Evolutionary conservation across 2,113 vertebrate species (phyloP), one percentile per base, ranked within the genome.

Genomic region (Macrotis lagotis): DNA sequence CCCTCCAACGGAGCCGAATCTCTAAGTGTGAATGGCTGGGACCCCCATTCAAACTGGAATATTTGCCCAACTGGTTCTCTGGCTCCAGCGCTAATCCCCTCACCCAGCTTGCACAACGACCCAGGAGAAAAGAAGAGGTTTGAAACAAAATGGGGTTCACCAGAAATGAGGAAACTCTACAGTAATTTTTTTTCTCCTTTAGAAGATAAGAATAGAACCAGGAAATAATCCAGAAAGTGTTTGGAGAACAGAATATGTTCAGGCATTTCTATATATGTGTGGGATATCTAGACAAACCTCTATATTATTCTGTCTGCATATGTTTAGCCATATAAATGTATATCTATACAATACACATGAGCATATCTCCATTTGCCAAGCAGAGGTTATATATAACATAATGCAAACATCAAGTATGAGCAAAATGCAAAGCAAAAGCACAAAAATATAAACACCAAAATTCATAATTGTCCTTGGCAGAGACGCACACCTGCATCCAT

Each of bases 401-500:
- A 83, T 44, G 24, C n/a, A 83, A 83, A 83, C 44, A 44, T 83
- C 19, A 74, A 19, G 19, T 44, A 83, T 19, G 6, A 74, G 6
- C 1, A 74, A 22, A 74, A 74, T 44, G 16, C n/a, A 83, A 44
- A 83, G 44, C 37, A 83, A 44, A 83, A 44, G 19, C n/a, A 83
- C n/a, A 83, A 83, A 0, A 92, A 95, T 92, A 96, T 4, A 96
- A 91, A 83, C 94, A 97, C 59, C 93, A 90, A 59, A 96, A 96
- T 93, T 95, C 22, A 97, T 94, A 95, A 96, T 95, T 94, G 96
- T 91, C 93, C 95, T 93, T 50, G 6, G 14, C 95, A 53, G 93
- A 97, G 96, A 96, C 59, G 89, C 25, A 91, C 95, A 59, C 93
- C 92, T 92, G 37, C 53, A 47, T 91, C 93, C 91, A 95, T 88